Evolutionary conservation across 1,140 invertebrate species (phyloP), one percentile per base, ranked within the genome.

Genomic region (Gryon sp.): DNA sequence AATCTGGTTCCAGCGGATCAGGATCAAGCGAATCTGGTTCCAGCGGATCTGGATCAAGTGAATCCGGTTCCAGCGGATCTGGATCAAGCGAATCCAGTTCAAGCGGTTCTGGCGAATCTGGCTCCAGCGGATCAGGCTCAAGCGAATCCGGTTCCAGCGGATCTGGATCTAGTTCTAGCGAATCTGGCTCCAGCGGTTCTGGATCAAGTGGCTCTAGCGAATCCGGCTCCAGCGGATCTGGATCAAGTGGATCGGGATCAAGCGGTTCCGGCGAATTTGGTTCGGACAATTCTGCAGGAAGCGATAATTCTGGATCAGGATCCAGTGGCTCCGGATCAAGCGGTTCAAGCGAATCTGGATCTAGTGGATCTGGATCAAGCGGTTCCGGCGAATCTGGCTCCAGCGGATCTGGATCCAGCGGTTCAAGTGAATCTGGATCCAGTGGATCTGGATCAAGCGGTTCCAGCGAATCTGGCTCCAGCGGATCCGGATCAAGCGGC

Each of bases 141-240:
- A n/a, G n/a, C n/a, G n/a, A n/a, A n/a, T n/a, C n/a, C n/a, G 38
- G 38, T 30, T 55, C 53, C 2, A 24, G 15, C 16, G 24, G n/a
- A 8, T 53, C 50, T 14, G 16, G 11, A 15, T 20, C 38, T 6
- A 18, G 32, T 1, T 34, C 32, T 11, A 34, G 28, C n/a, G 28
- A 34, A 5, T 34, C 32, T 12, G 38, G 24, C 28, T 34, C 28
- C 1, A 34, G n/a, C 14, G 43, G 43, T 6, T 46, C 43, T 12
- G 38, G 24, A 41, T 34, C 28, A 6, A 34, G n/a, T 20, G 43
- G 43, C 4, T 46, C 43, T 6, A 46, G 43, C 14, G 43, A 24
- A 24, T 34, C 32, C 2, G 38, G 38, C 19, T 57, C 55, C 2
- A 28, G n/a, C 15, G 16, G 8, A 9, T 20, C 38, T 6, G 48